A percentile compares a stretch with the other conserved stretches of the same genome.
Evolutionary conservation across 2,113 vertebrate genomes (phyloP).

Genomic region (Pterocles gutturalis): DNA sequence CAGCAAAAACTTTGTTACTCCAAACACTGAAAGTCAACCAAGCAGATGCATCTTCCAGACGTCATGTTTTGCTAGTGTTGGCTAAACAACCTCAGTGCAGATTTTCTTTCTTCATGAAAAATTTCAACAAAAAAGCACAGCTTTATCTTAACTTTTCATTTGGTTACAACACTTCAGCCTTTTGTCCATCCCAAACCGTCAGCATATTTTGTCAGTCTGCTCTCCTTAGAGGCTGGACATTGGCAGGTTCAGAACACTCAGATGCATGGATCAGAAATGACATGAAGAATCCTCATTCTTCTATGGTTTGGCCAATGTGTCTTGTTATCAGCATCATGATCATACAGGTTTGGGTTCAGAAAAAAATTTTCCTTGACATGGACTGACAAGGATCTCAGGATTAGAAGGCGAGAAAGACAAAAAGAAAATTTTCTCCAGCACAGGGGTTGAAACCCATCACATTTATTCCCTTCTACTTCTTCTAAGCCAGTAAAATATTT

Average conservation of each 20-base stretch:
- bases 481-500: background rate
- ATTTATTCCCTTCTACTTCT: background rate
- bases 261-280: background rate
- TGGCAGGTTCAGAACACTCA: background rate
- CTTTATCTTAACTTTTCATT: background rate
- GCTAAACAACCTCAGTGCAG: background rate
- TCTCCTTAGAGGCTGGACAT: background rate
- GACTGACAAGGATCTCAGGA: background rate
- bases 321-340: background rate
- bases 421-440: background rate
- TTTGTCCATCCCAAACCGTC: background rate
- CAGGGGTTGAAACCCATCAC: background rate
- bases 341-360: background rate
- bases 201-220: background rate
- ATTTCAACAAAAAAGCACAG: background rate
- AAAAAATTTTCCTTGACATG: background rate
- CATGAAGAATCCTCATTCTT: background rate
- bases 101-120: background rate
- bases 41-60: slow-evolving; percentile 4
- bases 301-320: background rate
- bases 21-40: slow-evolving; percentile 20
- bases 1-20: slow-evolving; percentile 53
- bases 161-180: background rate
- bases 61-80: background rate
- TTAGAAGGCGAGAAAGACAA: background rate